Percentiles rank a stretch among this genome's conserved stretches.
Conservation (phyloP, 2,113 vertebrate species). For the Passer montanus region DNA sequence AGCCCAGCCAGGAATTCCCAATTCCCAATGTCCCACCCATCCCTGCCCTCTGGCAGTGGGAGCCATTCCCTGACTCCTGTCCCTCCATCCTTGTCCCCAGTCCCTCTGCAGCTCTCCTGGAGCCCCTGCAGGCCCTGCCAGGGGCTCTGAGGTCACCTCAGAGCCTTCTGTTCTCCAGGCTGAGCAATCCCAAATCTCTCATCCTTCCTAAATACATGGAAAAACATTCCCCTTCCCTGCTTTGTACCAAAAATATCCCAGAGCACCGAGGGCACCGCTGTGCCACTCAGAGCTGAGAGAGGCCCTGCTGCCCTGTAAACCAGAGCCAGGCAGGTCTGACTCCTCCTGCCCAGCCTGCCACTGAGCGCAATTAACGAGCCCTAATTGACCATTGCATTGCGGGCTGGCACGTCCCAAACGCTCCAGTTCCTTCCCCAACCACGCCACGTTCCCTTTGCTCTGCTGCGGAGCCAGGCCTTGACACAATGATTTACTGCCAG, state of each 20-base stretch:
- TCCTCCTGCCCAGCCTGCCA: neutral
- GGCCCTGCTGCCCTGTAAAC: neutral
- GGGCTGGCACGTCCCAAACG: slow-evolving; percentile 44
- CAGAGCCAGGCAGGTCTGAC: neutral
- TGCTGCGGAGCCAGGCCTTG: slow-evolving; percentile 31
- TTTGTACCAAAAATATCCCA: neutral
- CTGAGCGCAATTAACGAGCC: slow-evolving; percentile 22
- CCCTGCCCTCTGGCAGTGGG: neutral
- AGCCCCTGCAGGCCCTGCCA: accelerated
- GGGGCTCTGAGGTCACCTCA: too few species aligned
- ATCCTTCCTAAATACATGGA: neutral
- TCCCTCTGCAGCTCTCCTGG: neutral
- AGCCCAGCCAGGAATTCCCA: accelerated
- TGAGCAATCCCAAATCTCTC: neutral
- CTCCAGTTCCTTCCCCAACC: slow-evolving; percentile 43
- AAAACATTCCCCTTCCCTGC: neutral
- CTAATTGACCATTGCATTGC: slow-evolving; percentile 56
- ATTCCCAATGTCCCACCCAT: accelerated
- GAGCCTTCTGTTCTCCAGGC: neutral
- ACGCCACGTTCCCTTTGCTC: neutral
- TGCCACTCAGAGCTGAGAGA: neutral
- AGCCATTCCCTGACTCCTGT: neutral
- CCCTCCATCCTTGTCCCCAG: neutral
- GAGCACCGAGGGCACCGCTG: neutral
- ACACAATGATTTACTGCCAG: slow-evolving; percentile 57